Percentiles rank a stretch among this genome's conserved stretches.
Evolutionary conservation across 1,140 invertebrate species (phyloP).

Genomic region (Amphibalanus amphitrite): DNA sequence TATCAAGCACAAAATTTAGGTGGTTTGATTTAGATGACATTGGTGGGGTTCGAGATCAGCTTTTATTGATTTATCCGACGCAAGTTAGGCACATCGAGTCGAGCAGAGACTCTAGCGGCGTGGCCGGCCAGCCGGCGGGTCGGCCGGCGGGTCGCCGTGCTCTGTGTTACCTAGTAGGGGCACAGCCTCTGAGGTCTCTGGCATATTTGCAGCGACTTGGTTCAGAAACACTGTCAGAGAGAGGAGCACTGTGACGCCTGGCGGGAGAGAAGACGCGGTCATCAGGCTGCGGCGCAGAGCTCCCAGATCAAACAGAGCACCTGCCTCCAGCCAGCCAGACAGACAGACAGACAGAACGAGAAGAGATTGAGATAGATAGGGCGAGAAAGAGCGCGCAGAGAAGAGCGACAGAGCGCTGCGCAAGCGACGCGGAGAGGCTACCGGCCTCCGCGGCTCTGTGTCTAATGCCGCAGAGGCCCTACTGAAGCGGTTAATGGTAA

Average conservation of each 20-base stretch:
- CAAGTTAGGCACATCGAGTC: background rate
- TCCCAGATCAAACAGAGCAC: background rate
- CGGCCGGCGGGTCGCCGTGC: background rate
- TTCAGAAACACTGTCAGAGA: conserved; percentile 53
- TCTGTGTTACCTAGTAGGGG: conserved; percentile 64
- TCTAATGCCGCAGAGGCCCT: too few species aligned
- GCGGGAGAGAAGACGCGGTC: conserved; percentile 15
- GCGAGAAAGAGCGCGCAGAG: too few species aligned
- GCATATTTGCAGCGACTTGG: conserved; percentile 43
- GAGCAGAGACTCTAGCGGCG: background rate
- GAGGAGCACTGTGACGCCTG: conserved; percentile 51
- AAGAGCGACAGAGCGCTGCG: too few species aligned
- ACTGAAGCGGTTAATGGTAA: background rate
- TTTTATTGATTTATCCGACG: background rate
- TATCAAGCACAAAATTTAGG: background rate
- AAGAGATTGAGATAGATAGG: too few species aligned
- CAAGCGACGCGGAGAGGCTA: too few species aligned
- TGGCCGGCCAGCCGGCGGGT: background rate
- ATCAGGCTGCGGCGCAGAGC: background rate
- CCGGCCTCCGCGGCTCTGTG: too few species aligned
- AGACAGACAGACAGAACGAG: too few species aligned
- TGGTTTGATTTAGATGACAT: background rate
- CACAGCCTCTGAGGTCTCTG: conserved; percentile 52
- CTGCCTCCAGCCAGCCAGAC: background rate
- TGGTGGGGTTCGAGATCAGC: background rate